Evolutionary conservation across 2,797 vertebrate genomes (phyloP), one percentile per base, ranked within the genome.

Genomic region (Astyanax mexicanus): DNA sequence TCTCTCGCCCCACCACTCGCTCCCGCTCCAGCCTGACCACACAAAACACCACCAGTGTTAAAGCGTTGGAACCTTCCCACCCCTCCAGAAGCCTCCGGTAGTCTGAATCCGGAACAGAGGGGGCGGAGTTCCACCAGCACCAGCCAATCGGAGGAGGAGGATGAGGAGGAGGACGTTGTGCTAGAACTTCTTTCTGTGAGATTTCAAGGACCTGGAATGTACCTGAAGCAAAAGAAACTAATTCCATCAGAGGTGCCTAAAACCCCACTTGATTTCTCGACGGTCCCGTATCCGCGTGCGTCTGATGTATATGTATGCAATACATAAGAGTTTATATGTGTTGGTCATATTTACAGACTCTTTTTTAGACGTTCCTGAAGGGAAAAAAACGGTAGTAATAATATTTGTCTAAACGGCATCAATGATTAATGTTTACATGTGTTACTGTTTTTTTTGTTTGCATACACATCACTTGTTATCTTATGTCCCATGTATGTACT

Each of bases 211-310:
- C 82, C 86, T 90, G 84, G 87, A 91, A 87, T 89, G 91, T 92
- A 92, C 17, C 88, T 87, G 86, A 89, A 90, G 85, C 70, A 79
- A 79, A 88, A 66, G 75, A 78, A 80, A 82, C 80, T 83, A 87
- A 29, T 85, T 89, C 78, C 87, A 85, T 88, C 60, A 87, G 86
- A 90, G 89, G 92, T 93, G 92, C 92, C 91, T 93, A 89, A 83
- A 85, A 57, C 27, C 80, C 89, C 85, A 85, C 84, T 87, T 86
- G 74, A 89, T 84, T 90, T 89, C 55, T 67, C 84, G 82, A 75
- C 79, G 75, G 60, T 52, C 81, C 84, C 79, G 70, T 72, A 45
- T 78, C 7, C 13, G 70, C 72, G 72, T 72, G 79, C 81, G 65
- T 79, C 58, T 45, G 38, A 44, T 78, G 64, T 73, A 78, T 81